A percentile compares a stretch with the other conserved stretches of the same genome.
Evolutionary conservation across 1,140 invertebrate genomes (phyloP).

Genomic region (Limonius californicus): DNA sequence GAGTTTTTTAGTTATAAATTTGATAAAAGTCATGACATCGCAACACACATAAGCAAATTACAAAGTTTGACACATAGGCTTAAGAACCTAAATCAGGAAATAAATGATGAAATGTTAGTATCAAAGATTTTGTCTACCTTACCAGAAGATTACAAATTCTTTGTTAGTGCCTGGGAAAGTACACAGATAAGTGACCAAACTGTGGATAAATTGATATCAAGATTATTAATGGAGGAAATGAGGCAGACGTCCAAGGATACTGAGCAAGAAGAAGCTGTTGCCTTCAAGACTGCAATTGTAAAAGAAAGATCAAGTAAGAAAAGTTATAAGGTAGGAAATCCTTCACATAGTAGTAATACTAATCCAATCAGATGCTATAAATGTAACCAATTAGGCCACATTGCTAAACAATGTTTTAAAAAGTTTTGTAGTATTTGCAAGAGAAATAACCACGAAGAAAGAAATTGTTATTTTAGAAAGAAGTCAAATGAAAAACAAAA

Average conservation of each 20-base stretch:
- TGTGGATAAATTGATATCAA: conserved; percentile 34
- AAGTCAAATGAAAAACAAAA: not conserved
- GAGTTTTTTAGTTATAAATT: conserved; percentile 35
- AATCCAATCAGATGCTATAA: not conserved
- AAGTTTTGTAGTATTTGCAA: conserved; percentile 3
- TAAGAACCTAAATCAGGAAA: conserved; percentile 33
- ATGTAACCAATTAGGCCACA: not conserved
- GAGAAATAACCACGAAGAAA: not conserved
- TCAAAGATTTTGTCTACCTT: conserved; percentile 42
- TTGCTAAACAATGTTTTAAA: not conserved
- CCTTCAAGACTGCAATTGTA: not conserved
- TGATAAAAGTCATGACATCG: conserved; percentile 27
- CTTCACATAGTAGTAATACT: not conserved
- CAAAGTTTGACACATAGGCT: conserved; percentile 38
- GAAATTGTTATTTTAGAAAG: conserved; percentile 1
- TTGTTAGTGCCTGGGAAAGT: conserved; percentile 45
- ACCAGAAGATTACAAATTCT: conserved; percentile 36
- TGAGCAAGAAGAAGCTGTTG: not conserved
- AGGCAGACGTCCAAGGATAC: not conserved
- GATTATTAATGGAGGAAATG: conserved; percentile 36
- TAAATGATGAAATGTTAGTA: conserved; percentile 38
- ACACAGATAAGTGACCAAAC: conserved; percentile 30
- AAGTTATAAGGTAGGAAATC: not conserved
- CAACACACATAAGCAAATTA: conserved; percentile 36
- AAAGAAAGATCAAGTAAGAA: not conserved